A percentile compares a stretch with the other conserved stretches of the same genome.
Conservation (phyloP, 2,888 invertebrate species). For the Amblyjoppa proteus region DNA sequence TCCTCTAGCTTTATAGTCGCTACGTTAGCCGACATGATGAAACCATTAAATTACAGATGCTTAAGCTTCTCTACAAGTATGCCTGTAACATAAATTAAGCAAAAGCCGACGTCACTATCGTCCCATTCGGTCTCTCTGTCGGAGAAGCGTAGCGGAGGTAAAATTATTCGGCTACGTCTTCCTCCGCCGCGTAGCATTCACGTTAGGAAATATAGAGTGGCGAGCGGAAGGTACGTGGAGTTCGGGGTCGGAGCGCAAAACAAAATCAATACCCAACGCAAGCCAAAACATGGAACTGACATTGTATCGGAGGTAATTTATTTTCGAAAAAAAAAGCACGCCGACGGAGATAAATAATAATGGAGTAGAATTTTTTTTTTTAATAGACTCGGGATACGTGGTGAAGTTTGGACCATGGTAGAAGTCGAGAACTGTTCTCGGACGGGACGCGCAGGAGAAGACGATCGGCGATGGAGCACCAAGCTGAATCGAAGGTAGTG, state of each 20-base stretch:
- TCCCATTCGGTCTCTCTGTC: neutral
- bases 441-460: slow-evolving; percentile 18
- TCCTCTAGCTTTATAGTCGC: slow-evolving; percentile 83
- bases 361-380: neutral
- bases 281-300: slow-evolving; percentile 6
- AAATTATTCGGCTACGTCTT: neutral
- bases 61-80: slow-evolving; percentile 10
- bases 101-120: neutral
- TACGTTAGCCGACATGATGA: slow-evolving; percentile 81
- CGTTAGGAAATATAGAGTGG: neutral
- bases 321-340: neutral
- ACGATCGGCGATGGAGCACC: neutral
- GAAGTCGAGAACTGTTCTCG: neutral
- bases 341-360: neutral
- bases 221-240: neutral
- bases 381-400: neutral
- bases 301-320: neutral
- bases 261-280: neutral
- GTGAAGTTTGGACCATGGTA: slow-evolving; percentile 7
- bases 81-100: slow-evolving; percentile 57
- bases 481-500: neutral
- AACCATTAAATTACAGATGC: slow-evolving; percentile 70
- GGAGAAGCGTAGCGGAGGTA: neutral
- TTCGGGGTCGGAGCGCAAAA: neutral
- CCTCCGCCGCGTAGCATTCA: neutral